A percentile compares a stretch with the other conserved stretches of the same genome.
Evolutionary conservation across 2,888 invertebrate species (phyloP).

Genomic region (Leptura quadrifasciata): DNA sequence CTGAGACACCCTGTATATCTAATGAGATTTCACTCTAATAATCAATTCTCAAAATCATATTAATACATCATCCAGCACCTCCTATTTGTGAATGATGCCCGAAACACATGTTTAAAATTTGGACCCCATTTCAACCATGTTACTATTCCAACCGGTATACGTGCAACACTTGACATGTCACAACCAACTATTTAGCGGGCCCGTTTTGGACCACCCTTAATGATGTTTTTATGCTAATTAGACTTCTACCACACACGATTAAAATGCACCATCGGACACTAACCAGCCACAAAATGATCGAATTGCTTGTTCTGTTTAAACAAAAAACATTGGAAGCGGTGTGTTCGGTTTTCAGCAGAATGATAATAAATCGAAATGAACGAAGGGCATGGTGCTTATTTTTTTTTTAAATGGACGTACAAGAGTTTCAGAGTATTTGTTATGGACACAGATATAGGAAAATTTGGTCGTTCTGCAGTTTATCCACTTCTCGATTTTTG

Average conservation of each 20-base stretch:
- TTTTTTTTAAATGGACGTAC: too few relatives aligned
- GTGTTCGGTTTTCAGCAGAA: neutral
- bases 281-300: conserved; percentile 25
- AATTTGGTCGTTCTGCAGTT: too few relatives aligned
- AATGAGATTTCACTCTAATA: neutral
- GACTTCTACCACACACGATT: conserved; percentile 25
- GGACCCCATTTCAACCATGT: neutral
- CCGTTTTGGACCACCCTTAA: conserved; percentile 28
- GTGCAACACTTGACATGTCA: conserved; percentile 12
- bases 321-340: neutral
- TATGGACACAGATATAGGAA: too few relatives aligned
- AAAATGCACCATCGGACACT: conserved; percentile 17
- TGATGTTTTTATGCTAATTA: conserved; percentile 34
- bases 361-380: neutral
- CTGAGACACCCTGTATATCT: too few relatives aligned
- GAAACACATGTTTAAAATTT: conserved; percentile 1
- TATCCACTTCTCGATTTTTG: too few relatives aligned
- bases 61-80: neutral
- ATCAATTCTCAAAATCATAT: neutral
- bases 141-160: neutral
- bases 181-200: conserved; percentile 10
- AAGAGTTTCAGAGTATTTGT: too few relatives aligned
- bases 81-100: neutral
- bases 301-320: conserved; percentile 2
- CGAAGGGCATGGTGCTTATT: too few relatives aligned